Percentiles rank a stretch among this genome's conserved stretches.
Conservation (phyloP, 2,888 invertebrate species). For the Pheosia tremula region DNA sequence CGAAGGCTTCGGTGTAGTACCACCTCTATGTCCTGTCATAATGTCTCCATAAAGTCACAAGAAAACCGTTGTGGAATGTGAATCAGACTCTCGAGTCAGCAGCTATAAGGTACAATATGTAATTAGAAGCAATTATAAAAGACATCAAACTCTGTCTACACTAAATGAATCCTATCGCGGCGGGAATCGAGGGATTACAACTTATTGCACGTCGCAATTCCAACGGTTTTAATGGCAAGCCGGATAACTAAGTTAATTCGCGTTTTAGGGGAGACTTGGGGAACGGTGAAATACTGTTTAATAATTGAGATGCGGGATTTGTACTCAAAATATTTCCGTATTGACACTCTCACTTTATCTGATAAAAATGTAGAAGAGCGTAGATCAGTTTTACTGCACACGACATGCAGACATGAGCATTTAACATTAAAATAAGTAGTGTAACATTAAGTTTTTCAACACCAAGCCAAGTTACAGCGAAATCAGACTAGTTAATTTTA, state of each 20-base stretch:
- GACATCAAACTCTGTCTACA: neutral
- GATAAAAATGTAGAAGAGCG: neutral
- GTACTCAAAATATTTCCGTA: neutral
- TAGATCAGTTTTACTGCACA: too few species aligned
- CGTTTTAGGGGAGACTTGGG: constrained; percentile 19
- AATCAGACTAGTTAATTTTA: too few species aligned
- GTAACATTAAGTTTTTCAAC: too few species aligned
- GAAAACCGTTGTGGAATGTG: too few species aligned
- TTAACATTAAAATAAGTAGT: too few species aligned
- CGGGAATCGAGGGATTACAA: constrained; percentile 31
- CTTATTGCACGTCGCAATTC: constrained; percentile 42
- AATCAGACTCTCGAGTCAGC: constrained; percentile 1
- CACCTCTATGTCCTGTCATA: too few species aligned
- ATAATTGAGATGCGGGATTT: constrained; percentile 13
- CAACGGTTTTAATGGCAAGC: constrained; percentile 27
- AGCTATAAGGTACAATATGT: neutral
- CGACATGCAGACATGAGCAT: too few species aligned
- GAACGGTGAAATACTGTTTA: constrained; percentile 22
- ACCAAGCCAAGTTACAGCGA: too few species aligned
- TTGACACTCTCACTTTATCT: neutral
- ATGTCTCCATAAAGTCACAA: too few species aligned
- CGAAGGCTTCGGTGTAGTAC: too few species aligned
- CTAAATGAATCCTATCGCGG: neutral
- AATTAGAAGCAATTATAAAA: neutral
- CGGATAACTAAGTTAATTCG: constrained; percentile 36